Conservation (phyloP, 2,888 invertebrate genomes). For the Artemia sinica region DNA sequence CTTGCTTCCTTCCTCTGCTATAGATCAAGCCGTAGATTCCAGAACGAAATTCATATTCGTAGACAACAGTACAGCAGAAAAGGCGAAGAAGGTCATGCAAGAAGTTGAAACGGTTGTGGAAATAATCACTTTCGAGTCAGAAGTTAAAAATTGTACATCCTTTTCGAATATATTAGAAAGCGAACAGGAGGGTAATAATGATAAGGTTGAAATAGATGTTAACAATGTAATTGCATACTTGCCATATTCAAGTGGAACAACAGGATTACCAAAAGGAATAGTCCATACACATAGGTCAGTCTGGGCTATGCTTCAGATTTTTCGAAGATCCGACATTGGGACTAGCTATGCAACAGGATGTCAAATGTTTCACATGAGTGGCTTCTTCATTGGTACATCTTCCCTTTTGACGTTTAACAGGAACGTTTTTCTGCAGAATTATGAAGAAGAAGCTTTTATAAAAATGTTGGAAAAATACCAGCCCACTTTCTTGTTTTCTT, state of each 20-base stretch:
- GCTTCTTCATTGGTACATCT: not conserved
- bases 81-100: not conserved
- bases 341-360: not conserved
- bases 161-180: not conserved
- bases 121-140: no score
- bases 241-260: conserved; percentile 10
- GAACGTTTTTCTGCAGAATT: not conserved
- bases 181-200: not conserved
- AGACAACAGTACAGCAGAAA: not conserved
- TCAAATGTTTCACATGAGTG: not conserved
- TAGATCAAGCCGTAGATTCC: not conserved
- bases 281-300: conserved; percentile 5
- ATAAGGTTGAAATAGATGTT: not conserved
- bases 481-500: not conserved
- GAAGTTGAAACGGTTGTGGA: not conserved
- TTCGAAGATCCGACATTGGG: not conserved
- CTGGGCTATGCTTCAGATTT: not conserved
- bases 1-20: not conserved
- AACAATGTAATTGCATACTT: not conserved
- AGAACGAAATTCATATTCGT: not conserved
- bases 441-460: not conserved
- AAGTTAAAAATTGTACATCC: no score
- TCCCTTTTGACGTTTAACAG: not conserved
- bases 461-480: not conserved
- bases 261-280: conserved; percentile 13